phyloP scores from a whole-genome alignment of 2,888 invertebrate species.

The Pristionchus mayeri region DNA sequence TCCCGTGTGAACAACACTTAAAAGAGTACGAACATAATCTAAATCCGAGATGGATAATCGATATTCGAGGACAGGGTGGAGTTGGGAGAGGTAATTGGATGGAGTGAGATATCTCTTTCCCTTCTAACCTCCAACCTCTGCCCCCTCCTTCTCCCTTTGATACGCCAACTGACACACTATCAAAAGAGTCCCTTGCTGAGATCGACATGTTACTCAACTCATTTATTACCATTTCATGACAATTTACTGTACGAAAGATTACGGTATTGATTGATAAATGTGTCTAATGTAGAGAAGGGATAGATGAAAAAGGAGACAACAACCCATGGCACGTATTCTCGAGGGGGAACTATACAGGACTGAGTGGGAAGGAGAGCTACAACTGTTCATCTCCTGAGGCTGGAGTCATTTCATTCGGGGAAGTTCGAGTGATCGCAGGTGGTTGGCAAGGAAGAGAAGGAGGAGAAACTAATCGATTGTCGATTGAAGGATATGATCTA shows the following conservation, averaged over 20 bases:
- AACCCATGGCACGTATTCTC: neutral
- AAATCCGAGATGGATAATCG: slow-evolving; percentile 32
- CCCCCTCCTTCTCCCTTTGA: neutral
- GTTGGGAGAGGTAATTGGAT: slow-evolving; percentile 23
- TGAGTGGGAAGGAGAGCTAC: slow-evolving; percentile 32
- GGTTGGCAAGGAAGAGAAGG: slow-evolving; percentile 47
- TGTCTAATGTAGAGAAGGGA: neutral
- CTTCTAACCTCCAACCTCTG: slow-evolving; percentile 27
- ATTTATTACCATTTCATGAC: slow-evolving; percentile 26
- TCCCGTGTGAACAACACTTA: slow-evolving; percentile 33
- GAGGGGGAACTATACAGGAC: neutral
- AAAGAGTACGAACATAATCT: neutral
- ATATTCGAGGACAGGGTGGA: neutral
- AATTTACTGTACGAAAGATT: slow-evolving; percentile 21
- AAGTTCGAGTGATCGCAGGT: slow-evolving; percentile 63
- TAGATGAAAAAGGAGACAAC: slow-evolving; percentile 15
- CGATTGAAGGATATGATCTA: slow-evolving; percentile 33
- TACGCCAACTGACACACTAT: slow-evolving; percentile 36
- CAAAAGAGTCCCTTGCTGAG: neutral
- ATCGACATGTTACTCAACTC: neutral
- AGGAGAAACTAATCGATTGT: slow-evolving; percentile 27
- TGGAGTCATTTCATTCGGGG: slow-evolving; percentile 66
- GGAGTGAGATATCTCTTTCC: slow-evolving; percentile 9
- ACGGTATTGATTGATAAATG: neutral
- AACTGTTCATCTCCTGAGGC: slow-evolving; percentile 65